Base-by-base conservation (phyloP, 2,888 invertebrate genomes). In the Galerucella calmariensis region DNA sequence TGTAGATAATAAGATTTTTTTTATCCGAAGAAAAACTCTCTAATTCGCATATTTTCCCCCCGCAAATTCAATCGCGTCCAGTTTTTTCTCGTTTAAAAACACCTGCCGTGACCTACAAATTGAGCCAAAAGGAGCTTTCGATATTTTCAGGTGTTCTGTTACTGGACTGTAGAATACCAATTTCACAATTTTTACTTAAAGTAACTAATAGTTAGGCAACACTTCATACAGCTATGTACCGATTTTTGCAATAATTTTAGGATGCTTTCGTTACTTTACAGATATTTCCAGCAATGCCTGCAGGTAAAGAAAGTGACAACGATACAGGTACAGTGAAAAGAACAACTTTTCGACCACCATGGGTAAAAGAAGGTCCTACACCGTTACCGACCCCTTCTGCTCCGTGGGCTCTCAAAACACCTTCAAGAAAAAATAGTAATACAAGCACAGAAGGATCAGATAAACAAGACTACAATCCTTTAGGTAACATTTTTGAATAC, bases 271-370 rank as follows among this genome's bases (percentile, higher is more conserved):
- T 9, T 41, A 35, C 58, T 68, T 59, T 59, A 20, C 58, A 68
- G 68, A 44, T 46, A 16, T 44, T 59, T 10, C 20, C 58, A 65
- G 46, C 12, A 58, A 90, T 91, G 91, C 90, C 89, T 85, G 89
- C 90, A 86, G 90, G 90, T 84, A 81, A 81, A 74, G 81, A 79
- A 44, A 77, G 67, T 35, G 81, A 80, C 41, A 75, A 75, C 78
- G 78, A 87, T 89, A 80, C 80, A 59, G 86, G 88, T 35, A 76
- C 83, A n/a, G 84, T 82, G 8, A 90, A 91, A 83, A 88, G 93
- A 77, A 92, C 92, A 78, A 92, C 91, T 75, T 93, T 92, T 85
- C 88, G 93, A 77, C 93, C 94, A 56, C 94, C 94, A 8, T 94
- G 94, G 92, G 93, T 94, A 68, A 93, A 93, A 83, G 92, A 91